Evolutionary conservation across 2,797 vertebrate genomes (phyloP).

Genomic region (Champsocephalus gunnari): DNA sequence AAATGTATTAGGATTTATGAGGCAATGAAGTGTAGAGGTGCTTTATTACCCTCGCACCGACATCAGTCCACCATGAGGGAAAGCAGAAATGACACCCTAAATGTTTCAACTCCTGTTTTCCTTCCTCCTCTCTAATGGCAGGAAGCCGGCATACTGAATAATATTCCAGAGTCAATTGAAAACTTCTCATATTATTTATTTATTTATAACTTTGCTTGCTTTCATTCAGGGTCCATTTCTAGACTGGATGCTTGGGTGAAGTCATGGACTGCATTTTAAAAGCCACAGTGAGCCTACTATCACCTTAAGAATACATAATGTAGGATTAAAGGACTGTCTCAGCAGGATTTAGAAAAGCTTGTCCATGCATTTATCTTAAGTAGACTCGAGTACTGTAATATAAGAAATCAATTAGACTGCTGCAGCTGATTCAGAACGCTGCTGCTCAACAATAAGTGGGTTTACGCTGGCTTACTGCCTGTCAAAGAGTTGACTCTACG

Average conservation of each 20-base stretch:
- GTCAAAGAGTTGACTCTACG: too few species aligned
- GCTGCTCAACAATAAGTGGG: too few species aligned
- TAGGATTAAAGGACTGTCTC: too few species aligned
- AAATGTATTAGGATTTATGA: slow-evolving; percentile 84
- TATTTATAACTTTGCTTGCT: slow-evolving; percentile 10
- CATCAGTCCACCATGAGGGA: slow-evolving; percentile 62
- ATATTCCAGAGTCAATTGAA: slow-evolving; percentile 38
- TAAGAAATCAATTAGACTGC: too few species aligned
- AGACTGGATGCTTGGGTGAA: background rate
- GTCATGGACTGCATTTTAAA: too few species aligned
- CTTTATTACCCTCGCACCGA: slow-evolving; percentile 74
- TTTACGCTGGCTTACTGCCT: too few species aligned
- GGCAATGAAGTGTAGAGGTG: slow-evolving; percentile 77
- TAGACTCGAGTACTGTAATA: too few species aligned
- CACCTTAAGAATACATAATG: too few species aligned
- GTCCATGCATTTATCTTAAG: too few species aligned
- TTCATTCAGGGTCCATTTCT: background rate
- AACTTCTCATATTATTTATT: slow-evolving; percentile 23
- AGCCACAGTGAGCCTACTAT: too few species aligned
- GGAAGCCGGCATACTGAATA: slow-evolving; percentile 57
- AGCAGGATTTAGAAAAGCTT: too few species aligned
- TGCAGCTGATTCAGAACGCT: too few species aligned
- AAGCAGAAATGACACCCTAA: slow-evolving; percentile 64
- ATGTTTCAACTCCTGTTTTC: slow-evolving; percentile 62
- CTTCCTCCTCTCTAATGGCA: slow-evolving; percentile 44